Conservation (phyloP, 2,113 vertebrate species). For the Oreotrochilus melanogaster region DNA sequence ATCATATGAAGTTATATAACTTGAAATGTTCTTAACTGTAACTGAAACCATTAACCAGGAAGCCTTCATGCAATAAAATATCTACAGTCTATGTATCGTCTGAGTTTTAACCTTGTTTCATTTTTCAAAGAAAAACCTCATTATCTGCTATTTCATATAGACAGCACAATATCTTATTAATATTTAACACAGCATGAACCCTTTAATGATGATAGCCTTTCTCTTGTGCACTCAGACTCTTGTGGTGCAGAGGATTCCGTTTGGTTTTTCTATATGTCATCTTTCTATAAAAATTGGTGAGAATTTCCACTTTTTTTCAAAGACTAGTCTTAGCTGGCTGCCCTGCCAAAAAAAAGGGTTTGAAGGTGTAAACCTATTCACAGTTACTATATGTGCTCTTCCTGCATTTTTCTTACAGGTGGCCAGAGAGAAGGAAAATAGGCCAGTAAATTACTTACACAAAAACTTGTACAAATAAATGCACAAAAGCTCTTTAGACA, state of each 20-base stretch:
- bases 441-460: not conserved
- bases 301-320: not conserved
- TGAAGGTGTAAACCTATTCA: not conserved
- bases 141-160: not conserved
- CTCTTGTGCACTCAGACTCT: not conserved
- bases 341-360: not conserved
- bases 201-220: not conserved
- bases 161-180: not conserved
- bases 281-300: not conserved
- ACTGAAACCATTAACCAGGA: not conserved
- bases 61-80: not conserved
- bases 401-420: constrained; percentile 7
- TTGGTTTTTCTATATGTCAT: not conserved
- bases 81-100: not conserved
- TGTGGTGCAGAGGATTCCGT: not conserved
- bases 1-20: not conserved
- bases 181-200: not conserved
- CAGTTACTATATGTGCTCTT: not conserved
- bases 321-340: not conserved
- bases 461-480: not conserved
- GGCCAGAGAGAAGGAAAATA: not conserved
- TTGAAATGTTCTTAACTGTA: not conserved
- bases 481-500: not conserved
- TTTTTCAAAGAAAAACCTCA: not conserved
- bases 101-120: not conserved